Percentiles rank a stretch among this genome's conserved stretches.
phyloP scores from a whole-genome alignment of 2,797 vertebrate genomes.

The Leptoclinus maculatus region DNA sequence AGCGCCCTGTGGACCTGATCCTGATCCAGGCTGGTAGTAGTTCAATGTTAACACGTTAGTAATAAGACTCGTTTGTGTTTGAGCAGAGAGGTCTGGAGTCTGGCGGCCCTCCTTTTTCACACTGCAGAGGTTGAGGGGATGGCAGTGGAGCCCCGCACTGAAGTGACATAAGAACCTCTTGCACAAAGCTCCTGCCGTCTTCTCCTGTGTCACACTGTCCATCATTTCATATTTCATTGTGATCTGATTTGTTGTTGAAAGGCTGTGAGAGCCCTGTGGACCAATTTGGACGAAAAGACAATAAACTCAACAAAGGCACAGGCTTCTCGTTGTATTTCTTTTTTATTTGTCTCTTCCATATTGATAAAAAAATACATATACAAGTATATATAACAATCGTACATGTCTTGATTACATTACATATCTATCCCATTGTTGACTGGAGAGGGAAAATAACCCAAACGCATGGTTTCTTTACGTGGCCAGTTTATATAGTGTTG shows the following conservation, averaged over 20 bases:
- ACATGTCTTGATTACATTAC: neutral
- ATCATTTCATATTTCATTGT: slow-evolving; percentile 55
- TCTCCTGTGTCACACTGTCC: slow-evolving; percentile 14
- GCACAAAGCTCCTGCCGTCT: slow-evolving; percentile 11
- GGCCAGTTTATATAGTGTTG: neutral
- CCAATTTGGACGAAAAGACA: slow-evolving; percentile 66
- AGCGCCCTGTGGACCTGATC: too few relatives aligned
- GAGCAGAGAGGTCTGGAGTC: neutral
- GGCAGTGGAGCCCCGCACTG: slow-evolving; percentile 1
- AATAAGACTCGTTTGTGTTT: neutral
- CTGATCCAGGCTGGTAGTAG: slow-evolving; percentile 9
- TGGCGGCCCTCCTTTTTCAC: slow-evolving; percentile 6
- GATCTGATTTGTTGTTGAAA: slow-evolving; percentile 53
- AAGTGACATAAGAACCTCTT: neutral
- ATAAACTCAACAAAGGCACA: slow-evolving; percentile 65
- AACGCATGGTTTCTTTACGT: neutral
- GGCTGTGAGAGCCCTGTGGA: slow-evolving; percentile 52
- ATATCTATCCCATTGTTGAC: neutral
- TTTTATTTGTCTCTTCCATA: neutral
- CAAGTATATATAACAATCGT: neutral
- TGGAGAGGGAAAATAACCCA: neutral
- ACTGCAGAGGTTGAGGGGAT: slow-evolving; percentile 12
- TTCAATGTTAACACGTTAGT: slow-evolving; percentile 29
- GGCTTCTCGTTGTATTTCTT: neutral
- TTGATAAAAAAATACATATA: neutral